Evolutionary conservation across 2,113 vertebrate species (phyloP).

Genomic region (Harpagus bidentatus): DNA sequence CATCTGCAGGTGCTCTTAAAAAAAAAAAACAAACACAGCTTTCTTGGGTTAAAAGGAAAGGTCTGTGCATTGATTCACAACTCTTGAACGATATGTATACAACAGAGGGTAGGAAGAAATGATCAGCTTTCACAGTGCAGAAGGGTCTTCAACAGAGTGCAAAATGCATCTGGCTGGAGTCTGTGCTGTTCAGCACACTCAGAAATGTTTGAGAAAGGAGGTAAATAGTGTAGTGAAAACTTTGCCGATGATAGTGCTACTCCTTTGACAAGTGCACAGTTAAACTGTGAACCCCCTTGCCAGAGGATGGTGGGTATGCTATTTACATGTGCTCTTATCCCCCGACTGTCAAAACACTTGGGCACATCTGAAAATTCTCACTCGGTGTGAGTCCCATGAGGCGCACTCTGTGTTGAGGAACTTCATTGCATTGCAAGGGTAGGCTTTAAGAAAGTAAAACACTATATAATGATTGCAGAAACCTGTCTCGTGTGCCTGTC

Average conservation of each 20-base stretch:
- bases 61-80: not conserved
- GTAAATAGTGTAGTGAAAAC: not conserved
- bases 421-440: not conserved
- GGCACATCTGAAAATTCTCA: not conserved
- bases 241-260: not conserved
- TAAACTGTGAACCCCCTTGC: not conserved
- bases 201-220: not conserved
- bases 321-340: not conserved
- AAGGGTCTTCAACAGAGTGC: not conserved
- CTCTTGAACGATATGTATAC: not conserved
- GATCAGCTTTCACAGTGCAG: not conserved
- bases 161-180: not conserved
- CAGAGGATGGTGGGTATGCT: not conserved
- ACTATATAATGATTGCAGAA: not conserved
- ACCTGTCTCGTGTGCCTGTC: not conserved
- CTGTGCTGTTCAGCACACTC: not conserved
- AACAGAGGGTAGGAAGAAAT: not conserved
- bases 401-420: not conserved
- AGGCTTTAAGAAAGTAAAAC: not conserved
- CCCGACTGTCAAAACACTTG: not conserved
- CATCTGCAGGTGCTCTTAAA: not conserved
- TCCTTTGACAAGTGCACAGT: not conserved
- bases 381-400: not conserved
- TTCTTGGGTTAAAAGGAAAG: not conserved
- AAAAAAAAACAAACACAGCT: rapidly evolving